Evolutionary conservation across 1,140 invertebrate genomes (phyloP), one percentile per base, ranked within the genome.

Genomic region (roundworm (Caenorhabditis elegans)): DNA sequence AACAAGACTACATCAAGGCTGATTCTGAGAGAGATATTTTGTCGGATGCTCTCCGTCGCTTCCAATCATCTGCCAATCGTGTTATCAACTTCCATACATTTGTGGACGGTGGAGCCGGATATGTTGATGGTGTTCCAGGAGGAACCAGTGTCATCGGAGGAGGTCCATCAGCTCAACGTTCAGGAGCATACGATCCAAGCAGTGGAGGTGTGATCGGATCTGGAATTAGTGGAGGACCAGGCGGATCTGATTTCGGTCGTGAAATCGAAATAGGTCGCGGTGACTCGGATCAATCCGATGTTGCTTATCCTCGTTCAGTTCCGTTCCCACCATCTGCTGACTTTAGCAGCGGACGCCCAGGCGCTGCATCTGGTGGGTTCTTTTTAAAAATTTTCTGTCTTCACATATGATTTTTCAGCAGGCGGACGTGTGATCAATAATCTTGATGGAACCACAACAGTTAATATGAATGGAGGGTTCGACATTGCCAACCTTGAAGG

Each of bases 1-100:
- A 89, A 80, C 87, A 89, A 70, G 88, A 90, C 47, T 89, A 86
- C 80, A 86, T 90, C 28, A 77, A 79, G 11, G 86, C 87, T 31
- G 88, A 89, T 70, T 87, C 80, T 28, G 87, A 89, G 78, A 53
- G 86, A 76, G 88, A 89, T 31, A 22, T 82, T n/a, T 75, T 89
- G 11, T 55, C 83, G 5, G 88, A 89, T 81, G 82, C 83, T 15
- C 78, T 89, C 6, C 85, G 86, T 22, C 79, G 88, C 31, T 89
- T 89, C 86, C 87, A 90, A 60, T 31, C 60, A 6, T 82, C 82
- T 34, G 85, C 89, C 17, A 86, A 85, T 49, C 79, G 88, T 19
- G 82, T 88, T 11, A 86, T 89, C 47, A 82, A 47, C 22, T 19
- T 89, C 15, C 88, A 86, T 76, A 60, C 86, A 6, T 86, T 88